Evolutionary conservation across 1,140 invertebrate species (phyloP).

Genomic region (Euura saliciscinereae): DNA sequence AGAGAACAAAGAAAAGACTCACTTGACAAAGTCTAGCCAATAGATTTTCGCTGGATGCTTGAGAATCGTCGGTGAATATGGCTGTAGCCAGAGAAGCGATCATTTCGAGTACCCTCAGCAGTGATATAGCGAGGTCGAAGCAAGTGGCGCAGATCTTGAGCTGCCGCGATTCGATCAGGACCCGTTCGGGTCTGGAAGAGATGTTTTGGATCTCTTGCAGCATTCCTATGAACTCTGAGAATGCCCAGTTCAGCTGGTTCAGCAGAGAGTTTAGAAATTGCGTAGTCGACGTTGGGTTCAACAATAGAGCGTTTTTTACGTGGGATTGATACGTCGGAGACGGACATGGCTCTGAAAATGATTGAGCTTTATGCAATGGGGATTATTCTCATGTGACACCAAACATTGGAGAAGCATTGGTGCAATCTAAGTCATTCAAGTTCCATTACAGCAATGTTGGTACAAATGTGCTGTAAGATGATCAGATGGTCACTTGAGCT

Average conservation of each 20-base stretch:
- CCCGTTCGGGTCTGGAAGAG: constrained; percentile 68
- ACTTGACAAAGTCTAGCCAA: constrained; percentile 73
- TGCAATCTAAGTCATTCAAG: too few species aligned
- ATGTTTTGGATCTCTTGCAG: constrained; percentile 75
- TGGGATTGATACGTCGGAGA: constrained; percentile 65
- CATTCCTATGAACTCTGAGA: constrained; percentile 87
- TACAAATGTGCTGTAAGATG: too few species aligned
- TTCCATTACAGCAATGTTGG: too few species aligned
- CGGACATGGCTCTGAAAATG: constrained; percentile 66
- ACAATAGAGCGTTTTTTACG: constrained; percentile 60
- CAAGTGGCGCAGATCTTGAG: constrained; percentile 86
- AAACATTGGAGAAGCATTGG: background rate
- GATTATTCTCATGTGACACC: constrained; percentile 8
- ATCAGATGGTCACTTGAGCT: too few species aligned
- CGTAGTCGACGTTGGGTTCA: constrained; percentile 55
- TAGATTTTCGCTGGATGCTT: constrained; percentile 67
- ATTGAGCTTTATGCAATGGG: background rate
- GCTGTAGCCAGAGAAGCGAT: constrained; percentile 68
- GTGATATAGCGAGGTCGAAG: constrained; percentile 73
- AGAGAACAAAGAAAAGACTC: constrained; percentile 9
- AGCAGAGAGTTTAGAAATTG: constrained; percentile 80
- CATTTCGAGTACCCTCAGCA: constrained; percentile 83
- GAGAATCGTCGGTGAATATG: constrained; percentile 66
- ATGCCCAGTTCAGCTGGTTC: constrained; percentile 87
- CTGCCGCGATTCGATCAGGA: constrained; percentile 76